Percentiles rank a stretch among this genome's conserved stretches.
Conservation (phyloP, 2,888 invertebrate genomes). For the Rhabditoides inermis region DNA sequence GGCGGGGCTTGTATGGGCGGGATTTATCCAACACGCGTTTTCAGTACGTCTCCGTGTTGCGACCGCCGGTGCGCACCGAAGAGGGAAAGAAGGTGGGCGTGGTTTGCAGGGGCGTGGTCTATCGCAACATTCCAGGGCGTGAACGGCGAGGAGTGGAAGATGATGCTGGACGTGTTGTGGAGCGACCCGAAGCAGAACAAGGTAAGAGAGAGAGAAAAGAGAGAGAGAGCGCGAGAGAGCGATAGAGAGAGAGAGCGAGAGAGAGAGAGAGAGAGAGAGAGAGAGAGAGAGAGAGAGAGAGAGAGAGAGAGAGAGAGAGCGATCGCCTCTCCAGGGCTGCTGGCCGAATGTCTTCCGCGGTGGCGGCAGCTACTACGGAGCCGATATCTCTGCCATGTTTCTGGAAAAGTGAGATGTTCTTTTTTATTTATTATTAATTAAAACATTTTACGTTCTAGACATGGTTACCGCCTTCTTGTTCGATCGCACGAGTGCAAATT, state of each 20-base stretch:
- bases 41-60: constrained; percentile 75
- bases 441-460: constrained; percentile 19
- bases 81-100: constrained; percentile 51
- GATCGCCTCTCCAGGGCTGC: constrained; percentile 63
- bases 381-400: constrained; percentile 74
- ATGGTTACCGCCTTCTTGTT: constrained; percentile 62
- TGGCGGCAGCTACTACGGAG: constrained; percentile 85
- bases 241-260: too few species aligned
- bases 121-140: constrained; percentile 28
- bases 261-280: too few species aligned
- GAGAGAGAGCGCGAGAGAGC: too few species aligned
- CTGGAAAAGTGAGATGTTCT: constrained; percentile 63
- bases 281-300: too few species aligned
- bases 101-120: too few species aligned
- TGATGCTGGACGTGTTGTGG: constrained; percentile 85
- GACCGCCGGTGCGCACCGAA: constrained; percentile 65
- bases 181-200: constrained; percentile 73
- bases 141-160: constrained; percentile 81
- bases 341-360: constrained; percentile 67
- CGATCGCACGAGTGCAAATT: constrained; percentile 87
- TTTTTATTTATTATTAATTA: too few species aligned
- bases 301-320: too few species aligned
- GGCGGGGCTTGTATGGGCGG: too few species aligned
- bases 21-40: constrained; percentile 2
- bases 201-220: too few species aligned